phyloP scores from a whole-genome alignment of 2,113 vertebrate species.

The Phainopepla nitens region DNA sequence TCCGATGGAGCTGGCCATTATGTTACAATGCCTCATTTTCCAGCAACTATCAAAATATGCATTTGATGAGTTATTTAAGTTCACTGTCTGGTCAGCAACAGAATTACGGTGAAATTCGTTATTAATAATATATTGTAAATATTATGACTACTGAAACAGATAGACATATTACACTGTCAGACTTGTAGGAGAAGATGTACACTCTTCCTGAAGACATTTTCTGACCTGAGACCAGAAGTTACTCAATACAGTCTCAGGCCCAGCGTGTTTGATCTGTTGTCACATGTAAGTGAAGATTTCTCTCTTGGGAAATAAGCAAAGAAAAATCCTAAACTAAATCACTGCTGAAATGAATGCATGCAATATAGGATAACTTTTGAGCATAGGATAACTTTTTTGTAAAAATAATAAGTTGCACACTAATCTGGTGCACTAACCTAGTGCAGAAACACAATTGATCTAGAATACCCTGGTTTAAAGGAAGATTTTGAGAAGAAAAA shows the following conservation, averaged over 20 bases:
- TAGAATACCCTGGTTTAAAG: neutral
- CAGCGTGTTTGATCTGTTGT: accelerated
- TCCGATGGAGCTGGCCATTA: neutral
- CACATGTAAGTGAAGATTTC: neutral
- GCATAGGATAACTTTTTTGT: too few species aligned
- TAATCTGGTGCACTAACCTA: neutral
- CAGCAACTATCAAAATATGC: conserved; percentile 12
- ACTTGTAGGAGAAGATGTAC: neutral
- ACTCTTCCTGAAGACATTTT: conserved; percentile 23
- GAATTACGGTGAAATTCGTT: conserved; percentile 34
- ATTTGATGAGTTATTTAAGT: conserved; percentile 14
- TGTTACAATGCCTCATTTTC: neutral
- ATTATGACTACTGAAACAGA: conserved; percentile 27
- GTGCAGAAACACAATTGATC: neutral
- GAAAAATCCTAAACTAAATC: neutral
- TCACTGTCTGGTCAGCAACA: conserved; percentile 33
- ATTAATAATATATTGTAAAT: conserved; percentile 36
- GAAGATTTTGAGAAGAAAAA: neutral
- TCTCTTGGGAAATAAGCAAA: neutral
- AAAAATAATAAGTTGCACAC: neutral
- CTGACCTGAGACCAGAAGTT: conserved; percentile 11
- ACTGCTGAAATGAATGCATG: neutral
- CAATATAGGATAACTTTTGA: neutral
- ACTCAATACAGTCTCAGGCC: neutral
- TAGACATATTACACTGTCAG: conserved; percentile 4